These are phyloP conservation scores for Falcaria lacertinaria DNA, from an alignment of 2,888 invertebrate species.

Conservation along the genomic window DNA sequence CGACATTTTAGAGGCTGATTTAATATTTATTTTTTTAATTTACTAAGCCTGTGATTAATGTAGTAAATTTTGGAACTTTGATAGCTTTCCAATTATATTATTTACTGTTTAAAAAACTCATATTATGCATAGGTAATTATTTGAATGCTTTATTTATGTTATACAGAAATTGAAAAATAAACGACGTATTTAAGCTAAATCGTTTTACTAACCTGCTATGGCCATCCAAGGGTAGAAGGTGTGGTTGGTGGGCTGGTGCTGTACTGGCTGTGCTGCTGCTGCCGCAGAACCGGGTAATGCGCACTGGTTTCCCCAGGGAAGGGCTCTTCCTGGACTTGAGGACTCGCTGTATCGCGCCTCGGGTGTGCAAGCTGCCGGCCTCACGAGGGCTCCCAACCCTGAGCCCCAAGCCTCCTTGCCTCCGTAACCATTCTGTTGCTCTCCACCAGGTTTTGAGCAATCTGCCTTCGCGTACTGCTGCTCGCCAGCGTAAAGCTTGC, in stretches of 20 bases:
- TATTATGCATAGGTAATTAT: no score
- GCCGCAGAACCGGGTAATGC: slow-evolving; percentile 90
- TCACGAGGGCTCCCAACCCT: slow-evolving; percentile 83
- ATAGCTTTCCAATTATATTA: slow-evolving; percentile 9
- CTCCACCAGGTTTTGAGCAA: slow-evolving; percentile 84
- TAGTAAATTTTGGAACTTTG: neutral
- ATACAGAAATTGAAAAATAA: no score
- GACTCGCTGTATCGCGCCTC: slow-evolving; percentile 93
- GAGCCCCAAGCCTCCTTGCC: slow-evolving; percentile 86
- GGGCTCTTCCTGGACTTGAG: slow-evolving; percentile 87
- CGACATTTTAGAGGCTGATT: slow-evolving; percentile 56
- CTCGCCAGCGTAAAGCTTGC: slow-evolving; percentile 88
- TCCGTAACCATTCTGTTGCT: slow-evolving; percentile 84
- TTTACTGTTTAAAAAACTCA: no score
- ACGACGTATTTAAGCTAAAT: no score
- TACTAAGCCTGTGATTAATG: neutral
- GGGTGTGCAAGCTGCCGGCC: slow-evolving; percentile 94
- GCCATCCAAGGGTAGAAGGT: slow-evolving; percentile 99
- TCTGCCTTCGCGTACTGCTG: slow-evolving; percentile 86
- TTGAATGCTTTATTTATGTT: no score
- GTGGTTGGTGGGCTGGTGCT: slow-evolving; percentile 94
- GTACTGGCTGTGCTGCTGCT: slow-evolving; percentile 90
- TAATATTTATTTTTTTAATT: neutral
- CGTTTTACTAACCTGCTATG: slow-evolving; percentile 98
- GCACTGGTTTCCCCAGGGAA: slow-evolving; percentile 94